These are phyloP conservation scores for Mirounga angustirostris DNA, from an alignment of 2,113 vertebrate genomes.

Conservation along the genomic window DNA sequence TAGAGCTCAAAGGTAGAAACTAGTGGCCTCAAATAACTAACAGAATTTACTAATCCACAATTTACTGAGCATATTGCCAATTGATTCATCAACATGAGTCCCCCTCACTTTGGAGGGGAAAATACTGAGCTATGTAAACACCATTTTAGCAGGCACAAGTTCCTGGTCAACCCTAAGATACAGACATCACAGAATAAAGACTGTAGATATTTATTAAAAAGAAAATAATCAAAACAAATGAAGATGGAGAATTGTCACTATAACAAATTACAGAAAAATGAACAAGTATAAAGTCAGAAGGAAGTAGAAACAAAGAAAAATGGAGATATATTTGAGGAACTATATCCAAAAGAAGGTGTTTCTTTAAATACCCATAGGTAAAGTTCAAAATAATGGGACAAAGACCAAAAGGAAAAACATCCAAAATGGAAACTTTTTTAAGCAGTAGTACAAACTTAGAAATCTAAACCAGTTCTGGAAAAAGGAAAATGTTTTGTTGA, in stretches of 20 bases:
- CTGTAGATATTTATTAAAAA: background rate
- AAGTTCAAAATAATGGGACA: background rate
- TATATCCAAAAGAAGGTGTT: background rate
- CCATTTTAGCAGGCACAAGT: background rate
- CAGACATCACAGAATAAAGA: background rate
- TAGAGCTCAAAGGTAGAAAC: background rate
- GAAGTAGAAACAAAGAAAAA: background rate
- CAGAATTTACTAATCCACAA: background rate
- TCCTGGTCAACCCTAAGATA: background rate
- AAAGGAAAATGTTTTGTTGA: background rate
- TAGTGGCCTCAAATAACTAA: background rate
- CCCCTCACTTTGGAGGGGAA: background rate
- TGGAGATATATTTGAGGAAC: background rate
- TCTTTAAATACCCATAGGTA: background rate
- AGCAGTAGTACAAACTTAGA: background rate
- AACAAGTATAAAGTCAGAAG: background rate
- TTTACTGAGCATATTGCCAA: background rate
- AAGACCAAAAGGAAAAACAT: background rate
- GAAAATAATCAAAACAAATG: background rate
- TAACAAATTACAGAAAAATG: background rate
- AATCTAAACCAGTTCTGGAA: background rate
- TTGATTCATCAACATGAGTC: background rate
- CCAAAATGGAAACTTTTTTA: background rate
- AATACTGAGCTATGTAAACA: background rate
- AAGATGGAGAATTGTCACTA: background rate